Conservation (phyloP, 2,888 invertebrate species). For the Leptinotarsa haldemani region DNA sequence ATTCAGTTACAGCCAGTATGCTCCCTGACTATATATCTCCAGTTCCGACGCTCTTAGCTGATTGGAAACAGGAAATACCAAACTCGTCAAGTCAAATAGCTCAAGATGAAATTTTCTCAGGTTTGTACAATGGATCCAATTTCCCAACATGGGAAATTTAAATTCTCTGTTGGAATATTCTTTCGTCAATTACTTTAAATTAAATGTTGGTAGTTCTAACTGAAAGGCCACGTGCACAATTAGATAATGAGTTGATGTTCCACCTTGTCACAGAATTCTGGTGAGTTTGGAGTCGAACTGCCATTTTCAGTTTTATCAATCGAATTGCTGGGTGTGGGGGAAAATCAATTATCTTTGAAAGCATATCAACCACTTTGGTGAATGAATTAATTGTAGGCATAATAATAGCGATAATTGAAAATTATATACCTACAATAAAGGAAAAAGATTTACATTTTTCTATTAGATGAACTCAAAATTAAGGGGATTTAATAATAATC, state of each 20-base stretch:
- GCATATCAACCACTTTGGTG: too few relatives aligned
- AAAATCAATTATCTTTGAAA: too few relatives aligned
- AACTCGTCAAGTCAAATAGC: slow-evolving; percentile 52
- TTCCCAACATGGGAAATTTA: slow-evolving; percentile 40
- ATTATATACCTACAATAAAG: too few relatives aligned
- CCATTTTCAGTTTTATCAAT: background rate
- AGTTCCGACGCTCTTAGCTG: slow-evolving; percentile 48
- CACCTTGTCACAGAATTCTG: slow-evolving; percentile 11
- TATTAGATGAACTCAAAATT: too few relatives aligned
- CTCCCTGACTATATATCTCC: slow-evolving; percentile 23
- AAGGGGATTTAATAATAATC: too few relatives aligned
- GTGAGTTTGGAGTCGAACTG: background rate
- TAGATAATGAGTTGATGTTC: slow-evolving; percentile 32
- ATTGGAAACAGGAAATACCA: slow-evolving; percentile 56
- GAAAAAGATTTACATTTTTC: too few relatives aligned
- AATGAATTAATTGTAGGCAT: too few relatives aligned
- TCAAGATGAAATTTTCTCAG: slow-evolving; percentile 48
- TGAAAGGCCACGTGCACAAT: slow-evolving; percentile 29
- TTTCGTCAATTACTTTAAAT: slow-evolving; percentile 39
- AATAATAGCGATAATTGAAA: too few relatives aligned
- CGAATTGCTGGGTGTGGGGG: too few relatives aligned
- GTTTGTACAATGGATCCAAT: slow-evolving; percentile 47
- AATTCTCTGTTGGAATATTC: slow-evolving; percentile 43
- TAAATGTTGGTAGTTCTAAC: slow-evolving; percentile 33
- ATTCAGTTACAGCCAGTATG: background rate